Conservation (phyloP, 1,140 invertebrate species). For the Meloidogyne hapla region DNA sequence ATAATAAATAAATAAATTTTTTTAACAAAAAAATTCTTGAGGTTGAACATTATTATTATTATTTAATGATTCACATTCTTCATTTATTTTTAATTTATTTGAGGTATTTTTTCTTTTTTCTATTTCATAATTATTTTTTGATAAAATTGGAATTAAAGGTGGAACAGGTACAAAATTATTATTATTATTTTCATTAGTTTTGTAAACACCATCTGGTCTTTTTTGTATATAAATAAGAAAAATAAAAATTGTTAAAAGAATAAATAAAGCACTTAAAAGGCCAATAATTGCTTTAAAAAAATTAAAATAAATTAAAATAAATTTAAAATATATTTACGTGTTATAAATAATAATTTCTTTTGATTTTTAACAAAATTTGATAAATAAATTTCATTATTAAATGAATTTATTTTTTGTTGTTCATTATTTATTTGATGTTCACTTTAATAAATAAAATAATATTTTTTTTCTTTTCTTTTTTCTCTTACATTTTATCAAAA, state of each 20-base stretch:
- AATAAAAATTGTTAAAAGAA: conserved; percentile 40
- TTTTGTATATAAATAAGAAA: conserved; percentile 46
- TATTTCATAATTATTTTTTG: neutral
- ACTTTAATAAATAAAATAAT: conserved; percentile 17
- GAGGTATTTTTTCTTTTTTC: neutral
- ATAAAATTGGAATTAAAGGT: neutral
- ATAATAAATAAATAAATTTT: too few species aligned
- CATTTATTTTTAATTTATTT: neutral
- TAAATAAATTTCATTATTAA: neutral
- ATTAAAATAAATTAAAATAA: conserved; percentile 8
- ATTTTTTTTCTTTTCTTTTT: conserved; percentile 14
- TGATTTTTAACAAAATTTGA: conserved; percentile 48
- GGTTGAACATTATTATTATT: neutral
- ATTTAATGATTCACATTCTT: neutral
- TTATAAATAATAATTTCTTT: conserved; percentile 44
- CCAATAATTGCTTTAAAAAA: conserved; percentile 49
- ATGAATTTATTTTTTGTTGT: neutral
- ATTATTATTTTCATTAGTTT: conserved; percentile 43
- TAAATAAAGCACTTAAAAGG: conserved; percentile 37
- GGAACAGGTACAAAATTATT: neutral
- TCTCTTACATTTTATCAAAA: conserved; percentile 46
- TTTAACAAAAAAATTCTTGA: neutral
- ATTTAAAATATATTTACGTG: conserved; percentile 35
- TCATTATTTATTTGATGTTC: conserved; percentile 19
- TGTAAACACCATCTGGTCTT: conserved; percentile 52